A percentile compares a stretch with the other conserved stretches of the same genome.
Conservation (phyloP, 2,888 invertebrate genomes). For the Pachycephus smyrnensis region DNA sequence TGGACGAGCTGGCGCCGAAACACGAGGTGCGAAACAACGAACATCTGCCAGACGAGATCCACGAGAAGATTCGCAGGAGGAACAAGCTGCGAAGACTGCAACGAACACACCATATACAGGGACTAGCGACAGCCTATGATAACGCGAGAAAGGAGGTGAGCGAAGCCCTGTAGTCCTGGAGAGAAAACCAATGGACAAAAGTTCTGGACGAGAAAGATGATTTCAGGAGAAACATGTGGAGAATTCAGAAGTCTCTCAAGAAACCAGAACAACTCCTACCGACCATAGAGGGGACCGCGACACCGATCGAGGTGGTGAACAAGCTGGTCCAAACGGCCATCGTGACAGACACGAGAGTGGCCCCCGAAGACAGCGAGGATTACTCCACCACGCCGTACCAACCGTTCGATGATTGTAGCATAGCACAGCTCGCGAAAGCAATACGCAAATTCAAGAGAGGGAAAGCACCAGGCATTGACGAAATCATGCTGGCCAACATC, state of each 20-base stretch:
- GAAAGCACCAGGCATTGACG: slow-evolving; percentile 22
- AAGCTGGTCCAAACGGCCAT: slow-evolving; percentile 6
- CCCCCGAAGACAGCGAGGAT: slow-evolving; percentile 8
- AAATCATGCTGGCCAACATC: slow-evolving; percentile 10
- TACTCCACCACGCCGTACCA: slow-evolving; percentile 12
- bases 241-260: slow-evolving; percentile 16
- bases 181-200: slow-evolving; percentile 16
- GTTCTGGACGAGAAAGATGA: slow-evolving; percentile 13
- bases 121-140: no score
- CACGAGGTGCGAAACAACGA: no score
- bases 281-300: slow-evolving; percentile 11
- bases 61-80: no score
- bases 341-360: slow-evolving; percentile 15
- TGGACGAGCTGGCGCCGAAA: no score
- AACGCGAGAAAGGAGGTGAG: no score
- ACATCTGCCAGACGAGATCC: no score
- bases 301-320: slow-evolving; percentile 3
- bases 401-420: no score
- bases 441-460: slow-evolving; percentile 18
- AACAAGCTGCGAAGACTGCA: no score
- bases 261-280: slow-evolving; percentile 4
- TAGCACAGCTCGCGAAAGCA: no score
- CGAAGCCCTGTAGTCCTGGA: no score
- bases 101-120: no score
- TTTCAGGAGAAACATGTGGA: slow-evolving; percentile 20